Evolutionary conservation across 30 jellyfish, hydroid and myxozoan genomes (phyloP), one percentile per base, ranked within the genome.

Genomic region (Hydractinia echinata): DNA sequence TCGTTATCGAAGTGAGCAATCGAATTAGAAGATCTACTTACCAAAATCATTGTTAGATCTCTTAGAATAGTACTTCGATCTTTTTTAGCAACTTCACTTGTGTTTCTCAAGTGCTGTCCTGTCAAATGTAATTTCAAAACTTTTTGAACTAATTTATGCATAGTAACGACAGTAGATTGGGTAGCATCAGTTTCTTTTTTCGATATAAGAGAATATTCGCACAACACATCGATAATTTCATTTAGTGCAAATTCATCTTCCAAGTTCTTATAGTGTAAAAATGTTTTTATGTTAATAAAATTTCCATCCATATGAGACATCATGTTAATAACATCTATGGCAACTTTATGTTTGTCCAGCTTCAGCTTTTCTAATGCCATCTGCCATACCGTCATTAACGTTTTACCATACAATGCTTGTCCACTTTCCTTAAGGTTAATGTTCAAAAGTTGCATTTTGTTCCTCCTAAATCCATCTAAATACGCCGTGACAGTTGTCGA

Each of bases 281-380:
- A 64, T 6, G 74, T 4, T 51, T 64, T 64, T 7, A 6, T 64
- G 4, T 64, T 64, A 6, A 64, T 64, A 51, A 64, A 64, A 64
- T 9, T 64, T 64, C 74, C 74, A 64, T 64, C 74, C 74, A 64
- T 64, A 64, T 6, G 39, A n/a, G 74, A 44, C 74, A 64, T 64
- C 18, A 64, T 64, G 39, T 64, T 64, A 7, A 64, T n/a, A 64
- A 64, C 74, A 64, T 64, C 74, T n/a, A 64, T 64, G 74, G 74
- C 74, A 44, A 64, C 74, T n/a, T 64, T 44, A 64, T 64, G 19
- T n/a, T 13, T 67, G 20, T 55, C 11, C 79, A 49, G 85, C 48
- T 51, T 66, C 54, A 85, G 50, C 85, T 72, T 76, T 21, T 85
- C 94, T 70, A 76, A 77, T 7, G 94, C 73, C 19, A 85, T 73